A percentile compares a stretch with the other conserved stretches of the same genome.
Conservation (phyloP, 1,140 invertebrate species). For the Drosophila tsacasi region DNA sequence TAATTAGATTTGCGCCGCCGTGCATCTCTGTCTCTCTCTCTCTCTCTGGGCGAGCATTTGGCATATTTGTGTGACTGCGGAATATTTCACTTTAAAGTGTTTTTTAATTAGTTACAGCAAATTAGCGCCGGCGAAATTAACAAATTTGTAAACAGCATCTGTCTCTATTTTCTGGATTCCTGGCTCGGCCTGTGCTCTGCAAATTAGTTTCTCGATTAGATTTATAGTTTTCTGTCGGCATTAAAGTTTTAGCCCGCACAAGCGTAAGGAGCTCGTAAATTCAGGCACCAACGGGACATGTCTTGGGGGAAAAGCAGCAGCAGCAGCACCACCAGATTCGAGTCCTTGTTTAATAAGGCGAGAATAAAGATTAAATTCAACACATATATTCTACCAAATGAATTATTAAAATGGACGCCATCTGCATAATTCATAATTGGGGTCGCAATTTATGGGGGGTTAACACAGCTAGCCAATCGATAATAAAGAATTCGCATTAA, state of each 20-base stretch:
- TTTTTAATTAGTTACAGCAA: conserved; percentile 78
- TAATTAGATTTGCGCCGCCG: conserved; percentile 63
- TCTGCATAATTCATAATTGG: conserved; percentile 1
- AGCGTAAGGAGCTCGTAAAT: conserved; percentile 26
- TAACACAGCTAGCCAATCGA: not conserved
- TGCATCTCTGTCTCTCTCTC: conserved; percentile 15
- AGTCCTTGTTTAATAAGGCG: conserved; percentile 2
- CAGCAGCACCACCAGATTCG: not conserved
- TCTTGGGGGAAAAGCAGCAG: not conserved
- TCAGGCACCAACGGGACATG: not conserved
- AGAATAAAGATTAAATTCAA: conserved; percentile 10
- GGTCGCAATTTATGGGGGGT: not conserved
- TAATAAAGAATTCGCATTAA: not conserved
- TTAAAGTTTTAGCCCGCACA: conserved; percentile 25
- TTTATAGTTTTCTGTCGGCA: conserved; percentile 62
- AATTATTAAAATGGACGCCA: conserved; percentile 6
- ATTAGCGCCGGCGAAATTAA: conserved; percentile 53
- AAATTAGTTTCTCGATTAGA: conserved; percentile 77
- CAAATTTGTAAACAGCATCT: conserved; percentile 52
- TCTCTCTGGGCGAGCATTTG: conserved; percentile 16
- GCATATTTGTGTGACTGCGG: conserved; percentile 47
- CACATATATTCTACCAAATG: not conserved
- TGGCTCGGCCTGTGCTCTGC: conserved; percentile 8
- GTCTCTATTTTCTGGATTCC: not conserved
- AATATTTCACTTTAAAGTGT: conserved; percentile 72